Percentiles rank a stretch among this genome's conserved stretches.
phyloP scores from a whole-genome alignment of 2,888 invertebrate genomes.

The Sesamia inferens region DNA sequence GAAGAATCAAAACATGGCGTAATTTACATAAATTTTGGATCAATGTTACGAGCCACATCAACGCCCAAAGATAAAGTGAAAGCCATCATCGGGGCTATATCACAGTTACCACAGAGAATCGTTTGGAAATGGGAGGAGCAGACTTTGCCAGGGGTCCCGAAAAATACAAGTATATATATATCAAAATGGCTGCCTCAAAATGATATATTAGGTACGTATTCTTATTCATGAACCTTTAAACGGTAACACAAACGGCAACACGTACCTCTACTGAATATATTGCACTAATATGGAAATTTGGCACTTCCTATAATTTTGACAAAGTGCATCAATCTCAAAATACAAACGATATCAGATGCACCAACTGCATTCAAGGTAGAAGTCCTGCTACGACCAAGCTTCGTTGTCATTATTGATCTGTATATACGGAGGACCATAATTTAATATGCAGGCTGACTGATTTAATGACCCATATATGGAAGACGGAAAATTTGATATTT shows the following conservation, averaged over 20 bases:
- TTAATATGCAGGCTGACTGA: neutral
- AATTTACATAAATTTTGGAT: slow-evolving; percentile 94
- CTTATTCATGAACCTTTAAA: neutral
- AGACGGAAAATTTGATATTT: neutral
- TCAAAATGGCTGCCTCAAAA: slow-evolving; percentile 92
- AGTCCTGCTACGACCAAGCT: neutral
- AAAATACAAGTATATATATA: slow-evolving; percentile 87
- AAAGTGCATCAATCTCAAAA: neutral
- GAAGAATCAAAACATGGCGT: slow-evolving; percentile 92
- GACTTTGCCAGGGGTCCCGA: slow-evolving; percentile 88
- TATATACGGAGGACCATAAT: neutral
- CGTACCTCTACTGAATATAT: no score
- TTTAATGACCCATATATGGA: neutral
- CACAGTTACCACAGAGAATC: slow-evolving; percentile 91
- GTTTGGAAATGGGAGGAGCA: slow-evolving; percentile 94
- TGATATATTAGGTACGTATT: slow-evolving; percentile 90
- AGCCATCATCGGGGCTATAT: slow-evolving; percentile 91
- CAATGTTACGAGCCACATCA: slow-evolving; percentile 92
- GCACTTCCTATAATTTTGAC: neutral
- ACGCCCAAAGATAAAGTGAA: slow-evolving; percentile 90
- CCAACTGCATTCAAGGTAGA: neutral
- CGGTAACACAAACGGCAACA: neutral
- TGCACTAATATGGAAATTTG: neutral
- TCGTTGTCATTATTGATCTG: neutral
- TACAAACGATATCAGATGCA: neutral